Evolutionary conservation across 2,888 invertebrate genomes (phyloP).

Genomic region (Rhagophthalmus giganteus): DNA sequence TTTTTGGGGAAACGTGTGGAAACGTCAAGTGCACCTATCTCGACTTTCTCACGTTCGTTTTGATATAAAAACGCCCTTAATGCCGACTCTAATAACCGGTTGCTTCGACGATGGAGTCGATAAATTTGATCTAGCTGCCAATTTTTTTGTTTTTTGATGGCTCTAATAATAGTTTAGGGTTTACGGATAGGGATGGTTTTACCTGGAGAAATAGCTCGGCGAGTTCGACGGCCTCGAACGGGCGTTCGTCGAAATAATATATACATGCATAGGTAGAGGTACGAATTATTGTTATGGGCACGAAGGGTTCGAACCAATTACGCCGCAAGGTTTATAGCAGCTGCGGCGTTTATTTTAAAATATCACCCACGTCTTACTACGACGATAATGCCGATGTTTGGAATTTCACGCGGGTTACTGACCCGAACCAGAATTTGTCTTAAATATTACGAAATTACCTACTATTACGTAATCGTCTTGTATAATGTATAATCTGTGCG

Average conservation of each 20-base stretch:
- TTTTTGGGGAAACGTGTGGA: no score
- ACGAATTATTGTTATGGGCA: no score
- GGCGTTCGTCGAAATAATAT: no score
- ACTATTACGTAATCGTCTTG: conserved; percentile 13
- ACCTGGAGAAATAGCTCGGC: background rate
- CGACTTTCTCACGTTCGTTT: no score
- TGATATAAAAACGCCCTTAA: conserved; percentile 3
- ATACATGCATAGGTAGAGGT: no score
- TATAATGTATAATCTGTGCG: conserved; percentile 9
- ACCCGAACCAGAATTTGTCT: conserved; percentile 23
- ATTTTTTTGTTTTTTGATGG: conserved; percentile 1
- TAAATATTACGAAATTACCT: conserved; percentile 18
- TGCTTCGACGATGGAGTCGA: no score
- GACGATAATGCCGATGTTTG: conserved; percentile 6
- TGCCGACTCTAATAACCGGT: background rate
- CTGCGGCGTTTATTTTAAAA: no score
- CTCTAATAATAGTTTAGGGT: conserved; percentile 11
- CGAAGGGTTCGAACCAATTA: no score
- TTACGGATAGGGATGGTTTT: background rate
- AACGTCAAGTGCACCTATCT: no score
- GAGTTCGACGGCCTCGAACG: background rate
- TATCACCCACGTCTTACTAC: conserved; percentile 6
- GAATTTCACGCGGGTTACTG: conserved; percentile 18
- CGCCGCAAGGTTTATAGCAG: no score
- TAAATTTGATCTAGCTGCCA: conserved; percentile 6